Conservation (phyloP, 2,888 invertebrate species). For the Cryptocephalus moraei region DNA sequence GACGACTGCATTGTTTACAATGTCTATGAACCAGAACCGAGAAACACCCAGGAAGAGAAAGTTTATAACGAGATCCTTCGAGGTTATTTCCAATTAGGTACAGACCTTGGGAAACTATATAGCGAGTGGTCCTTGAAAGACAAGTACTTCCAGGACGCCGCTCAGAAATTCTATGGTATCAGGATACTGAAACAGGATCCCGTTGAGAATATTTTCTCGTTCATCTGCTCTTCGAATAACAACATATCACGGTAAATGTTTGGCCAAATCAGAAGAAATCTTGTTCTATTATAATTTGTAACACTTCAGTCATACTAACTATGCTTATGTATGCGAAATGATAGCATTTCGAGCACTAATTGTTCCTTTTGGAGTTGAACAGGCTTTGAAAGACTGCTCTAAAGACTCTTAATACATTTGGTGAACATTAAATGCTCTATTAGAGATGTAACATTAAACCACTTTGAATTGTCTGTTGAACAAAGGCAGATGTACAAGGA, state of each 20-base stretch:
- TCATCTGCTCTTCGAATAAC: slow-evolving; percentile 97
- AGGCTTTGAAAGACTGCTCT: no score
- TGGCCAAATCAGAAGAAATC: not conserved
- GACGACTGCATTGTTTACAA: slow-evolving; percentile 51
- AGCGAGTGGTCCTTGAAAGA: slow-evolving; percentile 66
- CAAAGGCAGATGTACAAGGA: no score
- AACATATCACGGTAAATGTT: slow-evolving; percentile 67
- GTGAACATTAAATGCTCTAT: no score
- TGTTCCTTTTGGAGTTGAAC: no score
- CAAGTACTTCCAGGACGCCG: slow-evolving; percentile 58
- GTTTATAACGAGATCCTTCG: slow-evolving; percentile 45
- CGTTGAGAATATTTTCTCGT: slow-evolving; percentile 86
- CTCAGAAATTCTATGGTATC: slow-evolving; percentile 69
- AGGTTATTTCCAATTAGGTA: slow-evolving; percentile 68
- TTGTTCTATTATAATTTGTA: no score
- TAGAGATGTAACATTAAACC: no score
- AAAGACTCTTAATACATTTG: no score
- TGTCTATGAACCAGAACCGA: slow-evolving; percentile 38
- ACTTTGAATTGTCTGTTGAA: no score
- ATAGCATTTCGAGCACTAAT: no score
- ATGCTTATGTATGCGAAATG: no score
- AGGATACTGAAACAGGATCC: slow-evolving; percentile 85
- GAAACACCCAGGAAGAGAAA: slow-evolving; percentile 9
- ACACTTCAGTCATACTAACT: no score
- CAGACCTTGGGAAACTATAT: slow-evolving; percentile 62